Evolutionary conservation across 2,113 vertebrate genomes (phyloP).

Genomic region (Centrocercus urophasianus): DNA sequence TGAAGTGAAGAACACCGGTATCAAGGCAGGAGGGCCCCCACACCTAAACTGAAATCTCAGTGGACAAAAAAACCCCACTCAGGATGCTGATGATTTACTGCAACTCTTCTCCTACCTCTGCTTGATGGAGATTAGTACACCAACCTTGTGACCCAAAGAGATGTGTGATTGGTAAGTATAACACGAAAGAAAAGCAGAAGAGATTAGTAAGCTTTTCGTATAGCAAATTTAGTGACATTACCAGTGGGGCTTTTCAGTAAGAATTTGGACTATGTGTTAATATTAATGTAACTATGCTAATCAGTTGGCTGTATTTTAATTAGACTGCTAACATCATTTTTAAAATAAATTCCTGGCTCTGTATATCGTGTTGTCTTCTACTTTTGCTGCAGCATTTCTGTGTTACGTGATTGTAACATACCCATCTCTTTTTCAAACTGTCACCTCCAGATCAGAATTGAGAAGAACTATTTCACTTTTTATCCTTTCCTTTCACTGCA

Average conservation of each 20-base stretch:
- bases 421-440: not conserved
- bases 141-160: not conserved
- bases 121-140: not conserved
- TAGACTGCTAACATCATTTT: not conserved
- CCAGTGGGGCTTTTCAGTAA: not conserved
- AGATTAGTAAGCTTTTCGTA: not conserved
- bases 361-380: accelerated
- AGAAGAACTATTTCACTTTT: not conserved
- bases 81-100: not conserved
- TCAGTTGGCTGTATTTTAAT: not conserved
- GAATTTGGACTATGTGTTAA: not conserved
- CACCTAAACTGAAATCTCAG: not conserved
- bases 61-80: not conserved
- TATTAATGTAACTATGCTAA: not conserved
- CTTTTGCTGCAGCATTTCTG: accelerated
- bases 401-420: not conserved
- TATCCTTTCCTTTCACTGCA: not conserved
- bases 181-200: not conserved
- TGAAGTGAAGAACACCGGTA: not conserved
- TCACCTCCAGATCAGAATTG: not conserved
- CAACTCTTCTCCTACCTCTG: not conserved
- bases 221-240: not conserved
- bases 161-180: not conserved
- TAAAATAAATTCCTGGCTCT: not conserved
- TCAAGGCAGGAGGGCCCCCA: not conserved